Evolutionary conservation across 2,113 vertebrate species (phyloP).

Genomic region (Petromus typicus): DNA sequence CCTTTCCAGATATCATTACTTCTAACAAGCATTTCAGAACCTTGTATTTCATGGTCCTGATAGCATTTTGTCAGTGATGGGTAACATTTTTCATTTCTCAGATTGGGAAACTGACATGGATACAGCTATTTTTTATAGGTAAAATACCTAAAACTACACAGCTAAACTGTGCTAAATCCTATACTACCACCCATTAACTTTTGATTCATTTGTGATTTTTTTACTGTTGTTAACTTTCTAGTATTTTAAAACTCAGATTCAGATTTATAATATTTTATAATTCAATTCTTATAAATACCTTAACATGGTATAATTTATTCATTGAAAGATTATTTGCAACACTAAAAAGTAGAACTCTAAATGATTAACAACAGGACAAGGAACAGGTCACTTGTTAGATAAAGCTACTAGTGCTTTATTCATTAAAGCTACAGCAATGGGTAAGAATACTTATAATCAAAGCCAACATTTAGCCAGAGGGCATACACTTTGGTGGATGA

Average conservation of each 20-base stretch:
- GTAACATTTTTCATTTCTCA: not conserved
- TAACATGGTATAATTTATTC: not conserved
- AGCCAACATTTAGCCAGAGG: not conserved
- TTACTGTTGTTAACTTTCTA: not conserved
- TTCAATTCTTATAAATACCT: not conserved
- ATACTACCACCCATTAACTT: not conserved
- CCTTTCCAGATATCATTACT: not conserved
- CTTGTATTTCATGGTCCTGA: not conserved
- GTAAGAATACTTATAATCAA: not conserved
- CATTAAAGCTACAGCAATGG: not conserved
- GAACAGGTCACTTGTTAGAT: not conserved
- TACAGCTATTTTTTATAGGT: not conserved
- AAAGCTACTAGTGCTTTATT: not conserved
- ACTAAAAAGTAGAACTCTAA: not conserved
- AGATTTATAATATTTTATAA: not conserved
- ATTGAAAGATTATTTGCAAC: not conserved
- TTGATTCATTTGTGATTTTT: not conserved
- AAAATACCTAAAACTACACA: not conserved
- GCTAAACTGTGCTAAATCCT: not conserved
- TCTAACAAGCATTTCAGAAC: not conserved
- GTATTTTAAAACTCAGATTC: not conserved
- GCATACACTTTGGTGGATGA: no score
- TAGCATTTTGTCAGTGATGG: not conserved
- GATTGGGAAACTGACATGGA: not conserved
- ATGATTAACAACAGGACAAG: not conserved